Evolutionary conservation across 2,113 vertebrate genomes (phyloP).

Genomic region (Ranitomeya variabilis): DNA sequence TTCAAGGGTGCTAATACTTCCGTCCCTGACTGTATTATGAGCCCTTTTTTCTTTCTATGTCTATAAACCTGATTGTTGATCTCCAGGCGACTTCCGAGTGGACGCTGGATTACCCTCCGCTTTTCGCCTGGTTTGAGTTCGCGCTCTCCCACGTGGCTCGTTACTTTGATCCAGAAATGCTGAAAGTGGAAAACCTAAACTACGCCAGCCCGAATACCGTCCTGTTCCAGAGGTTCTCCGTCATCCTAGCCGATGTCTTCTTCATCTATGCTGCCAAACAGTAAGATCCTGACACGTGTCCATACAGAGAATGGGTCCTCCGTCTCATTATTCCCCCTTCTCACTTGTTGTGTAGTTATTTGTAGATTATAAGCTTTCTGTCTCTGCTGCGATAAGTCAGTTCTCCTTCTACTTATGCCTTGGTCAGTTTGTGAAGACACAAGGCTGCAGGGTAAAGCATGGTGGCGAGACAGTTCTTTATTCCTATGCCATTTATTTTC

Average conservation of each 20-base stretch:
- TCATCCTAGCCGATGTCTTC: constrained; percentile 82
- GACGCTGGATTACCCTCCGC: constrained; percentile 95
- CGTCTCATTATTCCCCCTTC: neutral
- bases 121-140: constrained; percentile 94
- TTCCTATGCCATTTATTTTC: too few relatives aligned
- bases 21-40: too few relatives aligned
- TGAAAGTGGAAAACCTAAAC: constrained; percentile 82
- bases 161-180: constrained; percentile 85
- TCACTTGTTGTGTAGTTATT: too few relatives aligned
- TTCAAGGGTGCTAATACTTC: too few relatives aligned
- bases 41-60: neutral
- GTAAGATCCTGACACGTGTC: constrained; percentile 71
- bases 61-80: neutral
- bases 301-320: neutral
- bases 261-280: constrained; percentile 84
- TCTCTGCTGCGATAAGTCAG: too few relatives aligned
- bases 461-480: too few relatives aligned
- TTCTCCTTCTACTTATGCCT: too few relatives aligned
- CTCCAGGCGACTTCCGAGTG: constrained; percentile 86
- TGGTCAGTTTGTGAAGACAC: too few relatives aligned
- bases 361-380: too few relatives aligned
- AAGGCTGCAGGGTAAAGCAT: too few relatives aligned
- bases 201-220: constrained; percentile 78
- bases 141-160: constrained; percentile 81
- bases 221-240: constrained; percentile 90